Evolutionary conservation across 2,888 invertebrate species (phyloP), one percentile per base, ranked within the genome.

Genomic region (Norana najaformis): DNA sequence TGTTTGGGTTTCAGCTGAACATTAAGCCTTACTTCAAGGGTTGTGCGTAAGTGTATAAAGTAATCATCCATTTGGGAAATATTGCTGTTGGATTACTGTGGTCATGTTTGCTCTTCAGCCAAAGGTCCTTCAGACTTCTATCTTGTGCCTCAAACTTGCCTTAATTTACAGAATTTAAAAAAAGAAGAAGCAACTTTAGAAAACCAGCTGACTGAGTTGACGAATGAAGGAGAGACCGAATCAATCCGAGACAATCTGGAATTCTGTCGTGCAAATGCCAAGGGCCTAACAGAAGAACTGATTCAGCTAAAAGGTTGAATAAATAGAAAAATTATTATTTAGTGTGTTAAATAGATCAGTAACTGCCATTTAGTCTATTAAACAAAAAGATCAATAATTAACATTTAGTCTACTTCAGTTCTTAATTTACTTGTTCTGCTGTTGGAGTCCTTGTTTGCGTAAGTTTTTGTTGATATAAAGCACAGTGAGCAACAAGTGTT

Each of bases 231-330:
- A 5, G 91, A 92, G 41, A 90, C 89, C 13, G 91, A 88, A 23
- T 93, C 93, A 90, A 92, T 93, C 35, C 90, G 93, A 90, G 94
- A 94, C 83, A 93, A 93, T 89, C 91, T 94, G 14, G 92, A 93
- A 89, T 94, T 94, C 92, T 94, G 94, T 90, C 90, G 93, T 83
- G 94, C 93, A 89, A 94, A 94, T 90, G 94, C 94, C 38, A 91
- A 91, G 35, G 94, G 94, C 30, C 92, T 95, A 13, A 92, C 93
- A 34, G 92, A 93, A 16, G 95, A 95, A 91, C 92, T 94, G 41
- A 92, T 91, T 39, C 91, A 91, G 38, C 91, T 94, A 38, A 93
- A 92, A 93, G 93, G 94, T 94, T 91, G 53, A 8, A 69, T 69
- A n/a, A n/a, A n/a, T n/a, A n/a, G n/a, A n/a, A n/a, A n/a, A n/a